Evolutionary conservation across 2,888 invertebrate genomes (phyloP).

Genomic region (Philereme transversata): DNA sequence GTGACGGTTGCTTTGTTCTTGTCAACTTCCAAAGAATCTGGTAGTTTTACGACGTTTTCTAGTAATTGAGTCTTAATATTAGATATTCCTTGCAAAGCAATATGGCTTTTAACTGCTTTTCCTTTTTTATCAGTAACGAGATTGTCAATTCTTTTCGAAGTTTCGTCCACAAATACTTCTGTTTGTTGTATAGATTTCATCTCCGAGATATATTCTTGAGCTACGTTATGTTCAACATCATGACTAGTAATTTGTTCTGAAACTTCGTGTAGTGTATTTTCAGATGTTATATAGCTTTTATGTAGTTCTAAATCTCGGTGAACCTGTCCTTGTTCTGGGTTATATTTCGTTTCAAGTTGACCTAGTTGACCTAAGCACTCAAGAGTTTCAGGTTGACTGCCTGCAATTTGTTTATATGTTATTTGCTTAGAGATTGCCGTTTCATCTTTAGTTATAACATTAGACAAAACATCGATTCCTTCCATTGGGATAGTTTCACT

Average conservation of each 20-base stretch:
- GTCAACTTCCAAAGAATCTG: constrained; percentile 42
- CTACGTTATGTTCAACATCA: constrained; percentile 33
- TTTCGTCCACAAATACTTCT: constrained; percentile 54
- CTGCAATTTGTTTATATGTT: constrained; percentile 53
- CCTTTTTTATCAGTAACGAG: constrained; percentile 41
- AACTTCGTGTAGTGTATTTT: constrained; percentile 53
- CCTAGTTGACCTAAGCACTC: constrained; percentile 52
- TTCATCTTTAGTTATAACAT: constrained; percentile 48
- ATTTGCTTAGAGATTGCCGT: constrained; percentile 49
- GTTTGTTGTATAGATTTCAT: constrained; percentile 58
- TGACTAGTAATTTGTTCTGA: constrained; percentile 40
- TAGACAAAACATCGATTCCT: constrained; percentile 47
- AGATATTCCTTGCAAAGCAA: constrained; percentile 54
- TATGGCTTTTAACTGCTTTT: constrained; percentile 53
- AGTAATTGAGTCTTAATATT: constrained; percentile 51
- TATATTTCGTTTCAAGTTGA: constrained; percentile 41
- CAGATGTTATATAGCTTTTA: constrained; percentile 59
- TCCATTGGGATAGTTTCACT: constrained; percentile 63
- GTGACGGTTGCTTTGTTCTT: constrained; percentile 51
- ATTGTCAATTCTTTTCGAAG: constrained; percentile 43
- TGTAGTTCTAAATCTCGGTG: constrained; percentile 53
- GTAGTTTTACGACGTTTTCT: constrained; percentile 54
- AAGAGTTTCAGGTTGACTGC: constrained; percentile 52
- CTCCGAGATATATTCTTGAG: constrained; percentile 51
- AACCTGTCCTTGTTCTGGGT: constrained; percentile 44